Base-by-base conservation (phyloP, 1,140 invertebrate species). In the Apis mellifera region DNA sequence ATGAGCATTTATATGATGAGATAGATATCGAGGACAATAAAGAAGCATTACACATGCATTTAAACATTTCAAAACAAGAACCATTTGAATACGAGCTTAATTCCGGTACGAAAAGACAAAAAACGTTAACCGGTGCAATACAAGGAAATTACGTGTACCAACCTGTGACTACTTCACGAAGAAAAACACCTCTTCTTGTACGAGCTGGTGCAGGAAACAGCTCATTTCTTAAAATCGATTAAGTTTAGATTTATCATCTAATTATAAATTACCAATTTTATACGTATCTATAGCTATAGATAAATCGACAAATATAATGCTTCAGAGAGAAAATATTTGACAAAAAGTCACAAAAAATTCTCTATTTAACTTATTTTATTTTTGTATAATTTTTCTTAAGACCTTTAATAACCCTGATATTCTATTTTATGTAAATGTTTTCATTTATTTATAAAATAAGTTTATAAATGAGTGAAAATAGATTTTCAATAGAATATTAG, bases 1-100 rank as follows among this genome's bases (percentile, higher is more conserved):
- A 89, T 17, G 93, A 94, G 60, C 93, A 95, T 69, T 79, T 94
- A 12, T 95, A 95, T 83, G 95, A 95, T 77, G 94, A 94, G 21
- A 94, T 95, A 26, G 95, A 95, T 48, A 93, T 95, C 15, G 94
- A 94, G 65, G 94, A 95, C 32, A 94, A 94, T 60, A 95, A 95
- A 75, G 93, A 94, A 0, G 72, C 91, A 0, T 80, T 95, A 0
- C 92, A 94, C 64, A 93, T 94, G 88, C 91, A 93, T 42, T 85
- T 95, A n/a, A 93, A 92, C 54, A 92, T 93, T 21, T 84, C 91
- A 0, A 92, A 91, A 50, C 88, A 91, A 55, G 83, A 91, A 0
- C 71, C 90, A 7, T 92, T 89, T 54, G 90, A 91, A 13, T 94
- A 93, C 70, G 90, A 94, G n/a, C 66, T 92, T 0, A 90, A 88